A percentile compares a stretch with the other conserved stretches of the same genome.
These are phyloP conservation scores for Beris chalybata DNA, from an alignment of 2,888 invertebrate genomes.

Conservation along the genomic window DNA sequence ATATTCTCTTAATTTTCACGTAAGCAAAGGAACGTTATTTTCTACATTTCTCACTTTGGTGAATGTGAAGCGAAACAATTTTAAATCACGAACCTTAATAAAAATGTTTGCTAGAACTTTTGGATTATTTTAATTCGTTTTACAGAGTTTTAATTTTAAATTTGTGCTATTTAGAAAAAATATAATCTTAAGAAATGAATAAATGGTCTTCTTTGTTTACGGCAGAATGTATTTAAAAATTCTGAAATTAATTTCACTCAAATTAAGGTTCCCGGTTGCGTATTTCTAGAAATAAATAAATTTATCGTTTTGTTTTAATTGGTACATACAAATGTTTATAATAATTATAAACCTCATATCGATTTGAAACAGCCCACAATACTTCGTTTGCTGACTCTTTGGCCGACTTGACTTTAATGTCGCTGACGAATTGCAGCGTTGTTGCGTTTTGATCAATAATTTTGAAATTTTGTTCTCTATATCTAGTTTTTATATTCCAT, in stretches of 20 bases:
- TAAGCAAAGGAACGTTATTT: too few species aligned
- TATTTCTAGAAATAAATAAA: conserved; percentile 56
- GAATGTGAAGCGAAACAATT: too few species aligned
- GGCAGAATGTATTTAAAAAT: conserved; percentile 54
- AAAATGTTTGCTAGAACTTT: too few species aligned
- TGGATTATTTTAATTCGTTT: too few species aligned
- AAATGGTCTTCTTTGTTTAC: too few species aligned
- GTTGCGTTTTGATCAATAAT: conserved; percentile 61
- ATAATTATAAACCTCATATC: conserved; percentile 61
- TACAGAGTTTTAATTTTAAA: too few species aligned
- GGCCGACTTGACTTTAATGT: conserved; percentile 68
- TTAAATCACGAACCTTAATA: too few species aligned
- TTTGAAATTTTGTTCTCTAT: conserved; percentile 60
- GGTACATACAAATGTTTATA: neutral
- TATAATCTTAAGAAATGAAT: too few species aligned
- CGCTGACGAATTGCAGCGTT: conserved; percentile 73
- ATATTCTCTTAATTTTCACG: too few species aligned
- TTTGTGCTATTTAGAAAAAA: too few species aligned
- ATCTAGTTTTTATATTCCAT: conserved; percentile 71
- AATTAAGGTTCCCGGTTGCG: conserved; percentile 61
- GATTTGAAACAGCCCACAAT: conserved; percentile 69
- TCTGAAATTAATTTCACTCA: conserved; percentile 67
- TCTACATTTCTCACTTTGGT: too few species aligned
- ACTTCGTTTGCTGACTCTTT: conserved; percentile 58
- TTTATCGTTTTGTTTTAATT: conserved; percentile 2